Percentiles rank a stretch among this genome's conserved stretches.
These are phyloP conservation scores for Hapalemur alaotrensis DNA, from an alignment of 2,797 vertebrate species.

Conservation along the genomic window DNA sequence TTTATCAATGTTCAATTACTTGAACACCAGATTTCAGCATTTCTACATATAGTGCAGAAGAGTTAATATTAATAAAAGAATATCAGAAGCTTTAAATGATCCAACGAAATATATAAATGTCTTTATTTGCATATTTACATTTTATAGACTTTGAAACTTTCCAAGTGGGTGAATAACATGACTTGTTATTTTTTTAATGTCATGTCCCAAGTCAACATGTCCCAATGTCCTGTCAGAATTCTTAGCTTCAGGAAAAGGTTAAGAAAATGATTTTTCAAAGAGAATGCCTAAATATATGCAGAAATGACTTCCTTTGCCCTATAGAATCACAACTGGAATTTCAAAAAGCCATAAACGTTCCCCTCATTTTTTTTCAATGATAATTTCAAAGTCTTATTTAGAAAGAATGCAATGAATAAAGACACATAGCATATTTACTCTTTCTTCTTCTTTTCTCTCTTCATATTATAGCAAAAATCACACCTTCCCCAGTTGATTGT, in stretches of 20 bases:
- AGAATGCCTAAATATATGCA: too few relatives aligned
- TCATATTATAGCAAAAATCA: not conserved
- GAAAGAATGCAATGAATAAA: not conserved
- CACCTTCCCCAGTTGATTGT: not conserved
- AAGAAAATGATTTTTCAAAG: not conserved
- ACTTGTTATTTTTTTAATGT: not conserved
- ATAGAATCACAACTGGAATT: not conserved
- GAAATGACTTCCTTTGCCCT: not conserved
- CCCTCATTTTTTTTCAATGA: not conserved
- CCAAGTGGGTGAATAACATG: too few relatives aligned
- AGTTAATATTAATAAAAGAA: not conserved
- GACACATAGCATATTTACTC: not conserved
- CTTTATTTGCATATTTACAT: not conserved
- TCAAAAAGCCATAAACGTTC: not conserved
- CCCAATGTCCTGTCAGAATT: not conserved
- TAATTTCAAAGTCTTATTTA: not conserved
- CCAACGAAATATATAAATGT: not conserved
- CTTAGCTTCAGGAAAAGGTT: not conserved
- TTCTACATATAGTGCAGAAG: not conserved
- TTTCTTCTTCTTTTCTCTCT: not conserved
- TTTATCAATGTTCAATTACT: not conserved
- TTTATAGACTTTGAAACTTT: not conserved
- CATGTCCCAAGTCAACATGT: too few relatives aligned
- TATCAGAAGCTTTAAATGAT: not conserved
- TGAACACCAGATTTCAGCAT: not conserved